Percentiles rank a stretch among this genome's conserved stretches.
phyloP scores from a whole-genome alignment of 2,797 vertebrate species.

The Manis javanica region DNA sequence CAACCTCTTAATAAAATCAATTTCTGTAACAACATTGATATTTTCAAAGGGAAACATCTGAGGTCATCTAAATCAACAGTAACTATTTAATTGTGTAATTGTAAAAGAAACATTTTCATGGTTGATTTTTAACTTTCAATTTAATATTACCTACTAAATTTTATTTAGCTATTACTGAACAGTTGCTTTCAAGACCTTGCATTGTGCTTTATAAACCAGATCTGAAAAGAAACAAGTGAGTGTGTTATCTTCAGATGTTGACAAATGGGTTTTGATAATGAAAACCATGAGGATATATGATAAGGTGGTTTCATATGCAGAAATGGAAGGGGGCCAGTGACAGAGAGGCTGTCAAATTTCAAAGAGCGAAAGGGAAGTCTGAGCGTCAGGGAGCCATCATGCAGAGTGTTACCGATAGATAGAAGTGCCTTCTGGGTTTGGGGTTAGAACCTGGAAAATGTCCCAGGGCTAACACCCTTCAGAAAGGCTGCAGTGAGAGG shows the following conservation, averaged over 20 bases:
- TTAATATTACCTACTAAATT: neutral
- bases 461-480: neutral
- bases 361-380: neutral
- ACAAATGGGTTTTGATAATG: neutral
- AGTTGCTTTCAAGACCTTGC: slow-evolving; percentile 5
- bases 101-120: neutral
- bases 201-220: slow-evolving; percentile 35
- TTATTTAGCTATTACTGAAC: neutral
- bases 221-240: slow-evolving; percentile 28
- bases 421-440: neutral
- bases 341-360: neutral
- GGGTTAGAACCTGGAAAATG: slow-evolving; percentile 10
- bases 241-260: neutral
- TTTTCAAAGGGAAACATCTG: slow-evolving; percentile 10
- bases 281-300: neutral
- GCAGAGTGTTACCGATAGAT: neutral
- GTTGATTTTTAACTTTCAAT: slow-evolving; percentile 35
- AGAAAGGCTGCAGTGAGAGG: slow-evolving; percentile 31
- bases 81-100: slow-evolving; percentile 24
- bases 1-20: neutral
- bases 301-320: neutral
- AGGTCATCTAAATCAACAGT: neutral
- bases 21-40: slow-evolving; percentile 20
- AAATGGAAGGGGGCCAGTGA: neutral
- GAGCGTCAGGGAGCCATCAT: neutral